Percentiles rank a stretch among this genome's conserved stretches.
Conservation (phyloP, 2,113 vertebrate species). For the Oophaga pumilio region DNA sequence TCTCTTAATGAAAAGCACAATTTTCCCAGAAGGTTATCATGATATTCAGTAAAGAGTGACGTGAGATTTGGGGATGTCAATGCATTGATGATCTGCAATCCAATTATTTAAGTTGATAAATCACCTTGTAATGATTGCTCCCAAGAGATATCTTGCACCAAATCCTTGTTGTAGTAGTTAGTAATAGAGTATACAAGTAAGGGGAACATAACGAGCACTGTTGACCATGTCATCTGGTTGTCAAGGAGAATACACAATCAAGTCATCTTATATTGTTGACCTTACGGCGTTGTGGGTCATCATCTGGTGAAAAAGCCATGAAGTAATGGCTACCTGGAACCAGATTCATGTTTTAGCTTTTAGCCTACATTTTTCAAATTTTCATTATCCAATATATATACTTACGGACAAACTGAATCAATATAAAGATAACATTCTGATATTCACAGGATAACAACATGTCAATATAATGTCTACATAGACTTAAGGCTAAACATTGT, state of each 20-base stretch:
- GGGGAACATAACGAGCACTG: background rate
- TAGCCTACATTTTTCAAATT: background rate
- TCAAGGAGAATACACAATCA: background rate
- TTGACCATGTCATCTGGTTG: background rate
- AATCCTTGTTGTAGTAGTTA: conserved; percentile 3
- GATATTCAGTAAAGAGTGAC: conserved; percentile 7
- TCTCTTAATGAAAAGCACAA: background rate
- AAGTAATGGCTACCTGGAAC: background rate
- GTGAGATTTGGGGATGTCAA: background rate
- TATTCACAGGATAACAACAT: background rate
- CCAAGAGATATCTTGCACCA: background rate
- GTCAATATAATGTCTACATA: background rate
- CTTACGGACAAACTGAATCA: no score
- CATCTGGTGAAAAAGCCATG: background rate
- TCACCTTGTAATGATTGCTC: conserved; percentile 17
- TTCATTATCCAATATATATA: background rate
- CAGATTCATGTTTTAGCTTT: background rate
- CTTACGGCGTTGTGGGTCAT: background rate
- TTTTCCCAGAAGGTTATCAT: background rate
- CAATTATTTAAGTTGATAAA: conserved; percentile 23
- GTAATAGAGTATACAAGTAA: background rate
- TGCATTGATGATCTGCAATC: conserved; percentile 2
- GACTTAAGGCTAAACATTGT: background rate
- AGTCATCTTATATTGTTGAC: background rate
- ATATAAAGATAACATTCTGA: background rate